Base-by-base conservation (phyloP, 2,888 invertebrate species). In the Lissocephala sabroskyi region DNA sequence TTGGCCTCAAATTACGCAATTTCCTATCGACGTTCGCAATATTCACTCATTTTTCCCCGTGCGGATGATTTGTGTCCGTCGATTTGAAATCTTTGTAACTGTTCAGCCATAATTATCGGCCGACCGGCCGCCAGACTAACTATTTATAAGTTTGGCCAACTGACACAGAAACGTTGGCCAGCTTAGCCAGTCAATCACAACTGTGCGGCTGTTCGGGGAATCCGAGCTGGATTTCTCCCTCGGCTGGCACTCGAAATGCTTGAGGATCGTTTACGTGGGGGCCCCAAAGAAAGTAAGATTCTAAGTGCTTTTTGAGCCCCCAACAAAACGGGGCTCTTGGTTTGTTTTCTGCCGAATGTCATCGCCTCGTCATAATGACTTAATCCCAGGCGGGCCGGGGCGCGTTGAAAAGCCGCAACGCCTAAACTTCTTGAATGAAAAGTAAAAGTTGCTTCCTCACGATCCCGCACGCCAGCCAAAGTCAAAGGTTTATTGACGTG, bases 401-500 rank as follows among this genome's bases (percentile, higher is more conserved):
- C 9, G 11, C 30, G 30, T 36, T 45, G 45, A 45, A 44, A 41
- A 41, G 18, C 40, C 35, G 35, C 33, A 46, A 33, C 53, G 37
- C 53, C 17, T 16, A 39, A 14, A 35, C 61, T 75, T 71, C 76
- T 67, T 62, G 57, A 56, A 67, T 63, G 55, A 45, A 71, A 71
- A 71, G 71, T 76, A 71, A 71, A 71, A 71, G 76, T 65, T 65
- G 65, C 52, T 53, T 54, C 33, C 59, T 57, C 60, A 45, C 23
- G 17, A 28, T 35, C 14, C 28, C n/a, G 3, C 23, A 68, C 53
- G 65, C 43, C 35, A 35, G n/a, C n/a, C 35, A 35, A 45, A 76
- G 76, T 48, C 58, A 62, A 62, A 76, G 73, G 76, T 71, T 76
- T 71, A 65, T 76, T 73, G 71, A 73, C 71, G 65, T 62, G 56